Evolutionary conservation across 2,113 vertebrate species (phyloP), one percentile per base, ranked within the genome.

Genomic region (Brevimyrus niger): DNA sequence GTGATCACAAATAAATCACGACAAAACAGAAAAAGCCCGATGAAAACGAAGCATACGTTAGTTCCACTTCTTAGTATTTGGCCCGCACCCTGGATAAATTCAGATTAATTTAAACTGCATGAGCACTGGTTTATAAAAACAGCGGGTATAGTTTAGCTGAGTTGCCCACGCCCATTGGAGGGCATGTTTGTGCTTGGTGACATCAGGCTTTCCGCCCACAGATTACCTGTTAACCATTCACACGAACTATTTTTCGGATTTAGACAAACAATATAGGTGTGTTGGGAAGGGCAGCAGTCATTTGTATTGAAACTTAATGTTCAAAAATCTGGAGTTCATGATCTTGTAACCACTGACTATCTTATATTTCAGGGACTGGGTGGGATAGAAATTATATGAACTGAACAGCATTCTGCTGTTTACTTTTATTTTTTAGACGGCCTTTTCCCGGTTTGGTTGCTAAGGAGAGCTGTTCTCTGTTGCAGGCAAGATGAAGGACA

Each of bases 401-500:
- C 69, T 76, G 35, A 76, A 38, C 69, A 80, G 73, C 35, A 42
- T 17, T 80, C 35, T 42, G 35, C 15, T 42, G 13, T 80, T 13
- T 76, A 5, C 17, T 6, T 47, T 8, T 27, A 13, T n/a, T 8
- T 27, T 86, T 86, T 31, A 31, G 44, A n/a, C 21, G 3, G 85
- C 2, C 21, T 86, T 31, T 47, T 38, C 73, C 31, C 35, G 3
- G 17, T 53, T 35, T 80, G 73, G 50, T 17, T 27, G 7, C 19
- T 58, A 47, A 90, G 89, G 6, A 5, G 35, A 31, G n/a, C 89
- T 38, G 76, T 51, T 31, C 76, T 91, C 19, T 69, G 13, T 88
- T 93, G 53, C 94, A 98, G 96, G 93, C 91, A 96, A 92, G 88
- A 99, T 99, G 98, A 98, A 95, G 94, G 97, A 99, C 94, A 95